Conservation (phyloP, 2,888 invertebrate species). For the Eretmocerus hayati region DNA sequence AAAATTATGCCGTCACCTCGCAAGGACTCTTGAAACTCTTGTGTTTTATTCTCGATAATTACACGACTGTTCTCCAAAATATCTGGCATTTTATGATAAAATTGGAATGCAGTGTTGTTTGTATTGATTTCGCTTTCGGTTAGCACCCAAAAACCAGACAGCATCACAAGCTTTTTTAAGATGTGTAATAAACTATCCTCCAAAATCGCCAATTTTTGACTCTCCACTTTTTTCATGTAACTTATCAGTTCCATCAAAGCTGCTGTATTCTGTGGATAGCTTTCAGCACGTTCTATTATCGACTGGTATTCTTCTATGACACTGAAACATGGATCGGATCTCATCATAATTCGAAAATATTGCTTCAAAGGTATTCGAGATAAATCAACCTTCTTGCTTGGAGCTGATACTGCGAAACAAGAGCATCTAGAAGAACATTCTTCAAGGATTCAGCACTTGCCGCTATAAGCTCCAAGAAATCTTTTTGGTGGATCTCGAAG, state of each 20-base stretch:
- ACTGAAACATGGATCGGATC: conserved; percentile 45
- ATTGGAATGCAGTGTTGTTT: conserved; percentile 78
- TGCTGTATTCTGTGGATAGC: conserved; percentile 74
- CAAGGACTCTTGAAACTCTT: conserved; percentile 77
- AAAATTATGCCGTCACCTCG: conserved; percentile 46
- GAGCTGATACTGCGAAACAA: conserved; percentile 81
- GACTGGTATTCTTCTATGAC: conserved; percentile 75
- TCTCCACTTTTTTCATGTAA: conserved; percentile 69
- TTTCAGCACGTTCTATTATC: conserved; percentile 70
- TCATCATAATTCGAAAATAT: not conserved
- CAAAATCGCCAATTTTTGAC: conserved; percentile 64
- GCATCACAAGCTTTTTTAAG: conserved; percentile 68
- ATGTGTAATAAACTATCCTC: conserved; percentile 66
- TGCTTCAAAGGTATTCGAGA: not conserved
- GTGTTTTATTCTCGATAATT: conserved; percentile 71
- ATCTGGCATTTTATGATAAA: conserved; percentile 75
- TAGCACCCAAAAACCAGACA: conserved; percentile 74
- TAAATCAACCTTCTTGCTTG: conserved; percentile 48
- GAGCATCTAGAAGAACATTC: conserved; percentile 61
- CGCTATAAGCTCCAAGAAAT: conserved; percentile 66
- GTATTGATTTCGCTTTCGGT: conserved; percentile 78
- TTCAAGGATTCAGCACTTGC: conserved; percentile 62
- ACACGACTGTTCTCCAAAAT: conserved; percentile 75
- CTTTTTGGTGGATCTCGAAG: conserved; percentile 76
- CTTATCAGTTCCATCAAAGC: conserved; percentile 77